phyloP scores from a whole-genome alignment of 2,888 invertebrate species.

The Priapulus caudatus region DNA sequence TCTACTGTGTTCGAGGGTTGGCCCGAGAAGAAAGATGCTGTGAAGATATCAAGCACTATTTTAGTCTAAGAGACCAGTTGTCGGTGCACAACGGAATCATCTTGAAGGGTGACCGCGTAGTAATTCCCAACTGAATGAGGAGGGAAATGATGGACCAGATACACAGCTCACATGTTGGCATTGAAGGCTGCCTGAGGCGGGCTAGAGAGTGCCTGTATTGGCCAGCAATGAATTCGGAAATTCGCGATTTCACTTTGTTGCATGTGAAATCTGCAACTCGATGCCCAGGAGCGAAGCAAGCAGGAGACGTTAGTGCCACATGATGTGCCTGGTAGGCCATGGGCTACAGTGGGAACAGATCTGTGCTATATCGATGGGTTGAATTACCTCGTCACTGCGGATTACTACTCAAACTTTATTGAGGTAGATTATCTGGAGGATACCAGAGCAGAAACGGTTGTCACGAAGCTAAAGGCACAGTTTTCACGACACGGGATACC shows the following conservation, averaged over 20 bases:
- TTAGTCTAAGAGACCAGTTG: background rate
- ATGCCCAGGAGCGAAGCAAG: too few relatives aligned
- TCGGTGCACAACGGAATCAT: background rate
- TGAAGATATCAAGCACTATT: background rate
- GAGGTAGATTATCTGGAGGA: constrained; percentile 1
- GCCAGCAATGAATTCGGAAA: background rate
- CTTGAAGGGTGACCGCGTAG: background rate
- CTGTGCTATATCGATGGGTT: constrained; percentile 1
- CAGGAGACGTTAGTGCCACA: background rate
- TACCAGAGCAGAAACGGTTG: background rate
- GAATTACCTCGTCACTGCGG: background rate
- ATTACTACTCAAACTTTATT: constrained; percentile 1
- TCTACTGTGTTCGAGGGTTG: background rate
- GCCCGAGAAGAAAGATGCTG: background rate
- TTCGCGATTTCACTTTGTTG: background rate
- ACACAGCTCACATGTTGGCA: background rate
- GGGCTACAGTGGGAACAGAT: background rate
- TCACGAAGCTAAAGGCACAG: background rate
- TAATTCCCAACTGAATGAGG: background rate
- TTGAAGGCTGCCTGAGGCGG: constrained; percentile 1
- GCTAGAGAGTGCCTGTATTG: background rate
- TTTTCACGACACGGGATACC: background rate
- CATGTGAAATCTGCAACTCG: too few relatives aligned
- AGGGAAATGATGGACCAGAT: background rate
- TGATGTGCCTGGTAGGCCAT: background rate